Base-by-base conservation (phyloP, 92 coral and sea anemone genomes). In the Montipora capitata region DNA sequence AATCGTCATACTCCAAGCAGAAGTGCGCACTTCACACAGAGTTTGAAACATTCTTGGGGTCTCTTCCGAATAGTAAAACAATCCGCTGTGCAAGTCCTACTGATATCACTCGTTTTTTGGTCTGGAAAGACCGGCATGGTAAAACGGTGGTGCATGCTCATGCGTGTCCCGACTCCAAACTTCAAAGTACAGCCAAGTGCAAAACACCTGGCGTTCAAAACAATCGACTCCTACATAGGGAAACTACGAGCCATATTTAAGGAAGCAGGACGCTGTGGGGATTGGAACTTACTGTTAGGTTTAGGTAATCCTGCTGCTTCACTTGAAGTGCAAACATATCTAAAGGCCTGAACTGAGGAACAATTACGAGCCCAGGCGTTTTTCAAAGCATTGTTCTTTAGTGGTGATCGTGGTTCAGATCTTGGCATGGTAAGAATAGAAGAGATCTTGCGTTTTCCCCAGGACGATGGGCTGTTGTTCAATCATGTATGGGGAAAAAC, bases 221-320 rank as follows among this genome's bases (percentile, higher is more conserved):
- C 90, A 6, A 59, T 88, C 61, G 87, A 90, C 84, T 90, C 83
- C 69, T 64, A 89, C 76, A 84, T 77, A 3, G 90, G 90, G 13
- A 81, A 91, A 79, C 88, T 90, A 13, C 86, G 93, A 20, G 62
- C 93, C 8, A 45, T 45, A 85, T 90, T 91, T 77, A 82, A 88
- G 27, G 87, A 88, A 65, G 68, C 85, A 5, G 95, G 95, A 42
- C 78, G 90, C 39, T 39, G 51, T 49, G 91, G 90, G 39, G 80
- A 79, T 2, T 92, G 87, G 93, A 74, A 92, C 76, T 14, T 18
- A 2, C 16, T 76, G 16, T 76, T 89, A 12, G 59, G 68, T 10
- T 74, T 82, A 11, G 90, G 94, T 1, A 90, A 93, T 49, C 96
- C 93, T 38, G 93, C 95, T 4, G 80, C 85, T 43, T 42, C 91